Evolutionary conservation across 2,113 vertebrate genomes (phyloP).

Genomic region (Misgurnus anguillicaudatus): DNA sequence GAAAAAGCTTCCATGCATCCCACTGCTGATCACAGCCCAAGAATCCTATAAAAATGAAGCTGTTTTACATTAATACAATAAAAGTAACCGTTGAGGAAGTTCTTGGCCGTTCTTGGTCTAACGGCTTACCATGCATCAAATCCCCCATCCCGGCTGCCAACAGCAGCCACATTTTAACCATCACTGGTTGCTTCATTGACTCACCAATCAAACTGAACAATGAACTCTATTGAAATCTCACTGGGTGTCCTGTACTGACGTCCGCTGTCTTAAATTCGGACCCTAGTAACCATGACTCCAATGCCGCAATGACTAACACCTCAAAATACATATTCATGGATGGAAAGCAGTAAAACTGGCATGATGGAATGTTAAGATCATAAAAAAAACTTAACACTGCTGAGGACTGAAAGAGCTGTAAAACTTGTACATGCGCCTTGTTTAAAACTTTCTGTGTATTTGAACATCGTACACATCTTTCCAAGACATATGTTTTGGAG

Average conservation of each 20-base stretch:
- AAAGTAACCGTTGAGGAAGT: background rate
- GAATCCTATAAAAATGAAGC: no score
- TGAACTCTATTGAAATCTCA: conserved; percentile 70
- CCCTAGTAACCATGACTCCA: conserved; percentile 64
- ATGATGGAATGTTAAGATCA: conserved; percentile 23
- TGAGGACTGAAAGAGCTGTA: background rate
- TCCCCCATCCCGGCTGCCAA: conserved; percentile 40
- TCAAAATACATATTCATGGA: conserved; percentile 59
- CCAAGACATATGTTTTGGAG: conserved; percentile 59
- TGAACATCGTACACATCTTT: conserved; percentile 62
- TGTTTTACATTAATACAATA: background rate
- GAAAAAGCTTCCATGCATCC: no score
- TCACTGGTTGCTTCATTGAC: conserved; percentile 59
- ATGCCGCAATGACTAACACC: conserved; percentile 58
- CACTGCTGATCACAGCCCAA: no score
- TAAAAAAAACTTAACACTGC: background rate
- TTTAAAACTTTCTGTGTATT: conserved; percentile 60
- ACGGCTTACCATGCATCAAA: conserved; percentile 65
- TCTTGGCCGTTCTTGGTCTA: conserved; percentile 34
- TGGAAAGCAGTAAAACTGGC: conserved; percentile 42
- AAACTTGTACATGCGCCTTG: conserved; percentile 53
- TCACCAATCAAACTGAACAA: conserved; percentile 69
- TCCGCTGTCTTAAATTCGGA: conserved; percentile 65
- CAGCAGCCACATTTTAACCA: conserved; percentile 49
- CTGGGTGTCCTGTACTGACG: conserved; percentile 64